Evolutionary conservation across 1,140 invertebrate species (phyloP), one percentile per base, ranked within the genome.

Genomic region (Drosophila athabasca): DNA sequence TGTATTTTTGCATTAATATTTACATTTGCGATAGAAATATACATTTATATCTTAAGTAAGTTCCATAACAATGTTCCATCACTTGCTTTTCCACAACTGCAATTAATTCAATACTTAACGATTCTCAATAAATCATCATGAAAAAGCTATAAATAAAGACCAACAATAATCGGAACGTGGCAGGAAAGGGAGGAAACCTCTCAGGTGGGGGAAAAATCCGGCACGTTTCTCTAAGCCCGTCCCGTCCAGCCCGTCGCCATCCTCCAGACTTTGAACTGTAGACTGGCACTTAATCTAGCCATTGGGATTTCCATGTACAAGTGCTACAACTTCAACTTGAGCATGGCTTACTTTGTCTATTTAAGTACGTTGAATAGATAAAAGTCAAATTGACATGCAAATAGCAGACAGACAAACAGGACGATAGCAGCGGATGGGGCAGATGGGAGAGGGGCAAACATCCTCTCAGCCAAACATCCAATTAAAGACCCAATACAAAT

Each of bases 371-470:
- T 70, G 69, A 75, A 85, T 75, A 82, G 82, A 85, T 85, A 85
- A 89, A 87, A 88, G 62, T 83, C 84, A 72, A 87, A 88, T 89
- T 88, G 84, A 88, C 83, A 83, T 87, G 83, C 83, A 87, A 87
- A 87, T 87, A 78, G 79, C 70, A 62, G 75, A 45, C 48, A 66
- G 66, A 68, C 64, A 79, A 52, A 55, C 48, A 45, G 51, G 9
- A 24, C 46, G 2, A 2, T 45, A 31, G 8, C 19, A 41, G 35
- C n/a, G 8, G 6, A 13, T 9, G 9, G 26, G n/a, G 6, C 24
- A 17, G 53, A 22, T 15, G 26, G 6, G 46, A 62, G 43, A 29
- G 41, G 41, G 35, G 60, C 65, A 68, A 60, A 41, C 50, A 62
- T 68, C 51, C 64, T 64, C 64, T 60, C 54, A 64, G 61, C 50